A percentile compares a stretch with the other conserved stretches of the same genome.
These are phyloP conservation scores for Leucopternis melanops DNA, from an alignment of 2,113 vertebrate species.

Conservation along the genomic window DNA sequence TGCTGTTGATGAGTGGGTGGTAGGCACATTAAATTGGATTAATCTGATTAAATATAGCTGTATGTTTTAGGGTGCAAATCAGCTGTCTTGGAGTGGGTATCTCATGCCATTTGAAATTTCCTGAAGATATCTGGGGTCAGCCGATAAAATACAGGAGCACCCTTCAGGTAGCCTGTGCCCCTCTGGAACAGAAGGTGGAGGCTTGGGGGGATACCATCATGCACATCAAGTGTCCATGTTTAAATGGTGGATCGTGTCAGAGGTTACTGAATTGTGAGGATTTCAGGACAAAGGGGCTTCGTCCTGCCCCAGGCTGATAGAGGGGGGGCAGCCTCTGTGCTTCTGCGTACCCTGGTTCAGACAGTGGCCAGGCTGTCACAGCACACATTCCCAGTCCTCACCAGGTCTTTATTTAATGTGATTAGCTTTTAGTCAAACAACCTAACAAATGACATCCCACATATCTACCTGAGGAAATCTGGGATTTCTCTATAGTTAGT, in stretches of 20 bases:
- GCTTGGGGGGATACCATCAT: accelerated
- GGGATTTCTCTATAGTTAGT: background rate
- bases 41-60: background rate
- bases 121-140: background rate
- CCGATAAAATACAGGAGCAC: background rate
- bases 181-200: background rate
- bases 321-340: background rate
- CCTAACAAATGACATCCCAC: background rate
- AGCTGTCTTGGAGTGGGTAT: background rate
- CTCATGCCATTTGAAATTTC: background rate
- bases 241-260: accelerated
- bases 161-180: no score
- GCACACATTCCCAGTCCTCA: accelerated
- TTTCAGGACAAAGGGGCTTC: background rate
- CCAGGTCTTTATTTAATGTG: background rate
- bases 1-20: background rate
- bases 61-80: background rate
- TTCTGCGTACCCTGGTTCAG: background rate
- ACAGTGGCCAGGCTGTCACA: background rate
- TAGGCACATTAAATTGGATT: background rate
- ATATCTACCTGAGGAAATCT: accelerated
- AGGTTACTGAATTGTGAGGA: background rate
- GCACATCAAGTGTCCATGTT: accelerated
- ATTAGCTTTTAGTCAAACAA: background rate
- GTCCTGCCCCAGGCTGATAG: background rate